phyloP scores from a whole-genome alignment of 2,888 invertebrate genomes.

The Synanthedon andrenaeformis region DNA sequence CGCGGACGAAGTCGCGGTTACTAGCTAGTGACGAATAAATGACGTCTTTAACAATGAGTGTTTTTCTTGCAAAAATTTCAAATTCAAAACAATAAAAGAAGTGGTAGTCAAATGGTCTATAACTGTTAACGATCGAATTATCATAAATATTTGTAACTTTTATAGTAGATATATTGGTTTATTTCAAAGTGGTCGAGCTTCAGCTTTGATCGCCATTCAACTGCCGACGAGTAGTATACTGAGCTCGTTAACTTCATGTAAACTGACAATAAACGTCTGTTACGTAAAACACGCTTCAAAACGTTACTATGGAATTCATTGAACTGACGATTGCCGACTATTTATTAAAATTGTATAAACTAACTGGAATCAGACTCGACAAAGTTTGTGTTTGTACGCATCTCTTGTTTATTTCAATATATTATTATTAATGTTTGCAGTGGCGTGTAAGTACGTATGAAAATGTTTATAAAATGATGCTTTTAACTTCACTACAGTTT shows the following conservation, averaged over 20 bases:
- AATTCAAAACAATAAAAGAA: too few species aligned
- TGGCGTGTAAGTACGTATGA: too few species aligned
- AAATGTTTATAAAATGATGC: too few species aligned
- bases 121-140: slow-evolving; percentile 1
- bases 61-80: too few species aligned
- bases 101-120: too few species aligned
- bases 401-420: too few species aligned
- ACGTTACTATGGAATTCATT: background rate
- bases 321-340: background rate
- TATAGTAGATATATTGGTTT: slow-evolving; percentile 20
- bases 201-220: slow-evolving; percentile 24
- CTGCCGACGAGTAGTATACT: slow-evolving; percentile 14
- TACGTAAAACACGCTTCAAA: slow-evolving; percentile 8
- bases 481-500: too few species aligned
- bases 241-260: slow-evolving; percentile 15
- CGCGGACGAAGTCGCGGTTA: too few species aligned
- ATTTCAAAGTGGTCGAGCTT: slow-evolving; percentile 12
- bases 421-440: too few species aligned
- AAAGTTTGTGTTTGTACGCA: too few species aligned
- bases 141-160: slow-evolving; percentile 10
- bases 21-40: too few species aligned
- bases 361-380: background rate
- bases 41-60: too few species aligned
- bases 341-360: background rate
- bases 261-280: slow-evolving; percentile 19